Evolutionary conservation across 1,140 invertebrate genomes (phyloP).

Genomic region (Neotoxoptera formosana): DNA sequence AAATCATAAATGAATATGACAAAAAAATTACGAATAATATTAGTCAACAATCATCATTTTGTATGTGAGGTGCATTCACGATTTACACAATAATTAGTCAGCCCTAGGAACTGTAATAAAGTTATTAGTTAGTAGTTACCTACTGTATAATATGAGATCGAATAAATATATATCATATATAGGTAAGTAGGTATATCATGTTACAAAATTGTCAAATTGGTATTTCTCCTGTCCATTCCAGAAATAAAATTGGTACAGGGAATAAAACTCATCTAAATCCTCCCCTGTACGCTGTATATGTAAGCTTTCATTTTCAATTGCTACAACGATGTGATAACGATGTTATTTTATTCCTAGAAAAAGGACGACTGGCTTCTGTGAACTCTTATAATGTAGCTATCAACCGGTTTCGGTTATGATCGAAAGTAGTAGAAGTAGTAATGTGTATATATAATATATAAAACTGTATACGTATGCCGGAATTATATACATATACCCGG

Average conservation of each 20-base stretch:
- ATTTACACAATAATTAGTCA: background rate
- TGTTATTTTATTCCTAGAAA: slow-evolving; percentile 29
- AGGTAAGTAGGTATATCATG: background rate
- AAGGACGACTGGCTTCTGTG: slow-evolving; percentile 7
- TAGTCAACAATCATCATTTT: background rate
- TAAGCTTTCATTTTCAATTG: slow-evolving; percentile 10
- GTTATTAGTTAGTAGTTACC: no score
- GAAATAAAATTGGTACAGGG: background rate
- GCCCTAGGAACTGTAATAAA: background rate
- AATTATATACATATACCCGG: slow-evolving; percentile 23
- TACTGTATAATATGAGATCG: no score
- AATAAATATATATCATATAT: no score
- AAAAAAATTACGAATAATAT: background rate
- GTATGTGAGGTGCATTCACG: background rate
- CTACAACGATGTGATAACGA: background rate
- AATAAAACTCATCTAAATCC: background rate
- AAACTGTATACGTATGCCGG: slow-evolving; percentile 3
- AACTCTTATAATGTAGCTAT: background rate
- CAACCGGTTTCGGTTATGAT: slow-evolving; percentile 36
- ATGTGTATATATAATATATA: background rate
- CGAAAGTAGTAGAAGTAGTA: slow-evolving; percentile 19
- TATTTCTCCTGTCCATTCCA: background rate
- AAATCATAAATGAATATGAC: no score
- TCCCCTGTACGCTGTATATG: background rate
- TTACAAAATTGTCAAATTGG: background rate